Evolutionary conservation across 2,888 invertebrate genomes (phyloP).

Genomic region (Abscondita cerata): DNA sequence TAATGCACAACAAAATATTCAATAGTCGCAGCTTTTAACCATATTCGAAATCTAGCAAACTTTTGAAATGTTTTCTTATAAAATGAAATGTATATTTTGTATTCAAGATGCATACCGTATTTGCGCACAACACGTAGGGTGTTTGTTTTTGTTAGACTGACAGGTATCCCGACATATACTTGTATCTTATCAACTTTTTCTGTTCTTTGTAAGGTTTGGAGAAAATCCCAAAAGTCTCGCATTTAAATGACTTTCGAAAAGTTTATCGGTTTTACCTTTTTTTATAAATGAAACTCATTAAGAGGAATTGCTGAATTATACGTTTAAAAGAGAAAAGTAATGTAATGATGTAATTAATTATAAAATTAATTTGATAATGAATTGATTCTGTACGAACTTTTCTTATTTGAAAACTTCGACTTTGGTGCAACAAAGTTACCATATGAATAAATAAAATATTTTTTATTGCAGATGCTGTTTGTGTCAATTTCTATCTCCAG

Average conservation of each 20-base stretch:
- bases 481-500: too few relatives aligned
- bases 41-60: constrained; percentile 13
- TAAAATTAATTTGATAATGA: too few relatives aligned
- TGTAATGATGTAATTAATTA: too few relatives aligned
- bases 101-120: constrained; percentile 27
- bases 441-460: too few relatives aligned
- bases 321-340: too few relatives aligned
- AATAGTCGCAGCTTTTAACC: constrained; percentile 2
- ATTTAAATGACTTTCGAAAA: constrained; percentile 24
- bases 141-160: constrained; percentile 30
- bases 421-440: too few relatives aligned
- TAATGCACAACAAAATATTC: constrained; percentile 14
- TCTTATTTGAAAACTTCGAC: too few relatives aligned
- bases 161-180: constrained; percentile 25
- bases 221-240: constrained; percentile 19
- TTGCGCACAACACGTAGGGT: constrained; percentile 28
- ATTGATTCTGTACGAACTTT: too few relatives aligned
- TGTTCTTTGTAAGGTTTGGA: constrained; percentile 16
- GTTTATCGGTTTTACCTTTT: constrained; percentile 15
- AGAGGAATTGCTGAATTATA: too few relatives aligned
- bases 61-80: constrained; percentile 21
- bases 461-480: too few relatives aligned
- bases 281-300: neutral
- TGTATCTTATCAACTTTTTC: constrained; percentile 28
- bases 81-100: constrained; percentile 31